phyloP scores from a whole-genome alignment of 2,113 vertebrate genomes.

The Hoplias malabaricus region DNA sequence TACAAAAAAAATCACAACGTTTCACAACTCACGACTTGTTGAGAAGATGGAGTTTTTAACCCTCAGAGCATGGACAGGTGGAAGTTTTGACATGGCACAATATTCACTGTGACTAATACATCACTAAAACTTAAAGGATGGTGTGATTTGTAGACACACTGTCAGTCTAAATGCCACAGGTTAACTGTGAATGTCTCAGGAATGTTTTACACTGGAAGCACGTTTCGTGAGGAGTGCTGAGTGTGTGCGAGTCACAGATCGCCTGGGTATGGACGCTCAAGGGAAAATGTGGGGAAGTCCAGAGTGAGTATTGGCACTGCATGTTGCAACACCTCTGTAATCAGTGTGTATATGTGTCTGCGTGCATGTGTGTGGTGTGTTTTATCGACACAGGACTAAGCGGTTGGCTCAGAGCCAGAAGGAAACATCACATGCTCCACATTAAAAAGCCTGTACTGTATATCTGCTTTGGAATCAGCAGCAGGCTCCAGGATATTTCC shows the following conservation, averaged over 20 bases:
- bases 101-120: neutral
- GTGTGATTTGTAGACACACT: neutral
- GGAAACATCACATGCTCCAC: neutral
- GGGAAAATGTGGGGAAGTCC: neutral
- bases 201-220: neutral
- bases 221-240: neutral
- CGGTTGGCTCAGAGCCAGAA: neutral
- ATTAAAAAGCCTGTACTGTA: neutral
- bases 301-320: neutral
- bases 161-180: neutral
- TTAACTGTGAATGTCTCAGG: too few relatives aligned
- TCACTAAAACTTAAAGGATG: neutral
- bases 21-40: too few relatives aligned
- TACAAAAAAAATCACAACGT: too few relatives aligned
- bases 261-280: neutral
- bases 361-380: neutral
- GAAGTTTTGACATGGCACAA: neutral
- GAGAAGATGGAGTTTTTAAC: too few relatives aligned
- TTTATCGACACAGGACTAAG: neutral
- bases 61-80: too few relatives aligned
- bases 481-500: neutral
- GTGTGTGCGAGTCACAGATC: neutral
- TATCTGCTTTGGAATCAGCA: neutral
- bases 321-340: constrained; percentile 9
- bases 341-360: too few relatives aligned